Evolutionary conservation across 2,797 vertebrate genomes (phyloP).

Genomic region (Alca torda): DNA sequence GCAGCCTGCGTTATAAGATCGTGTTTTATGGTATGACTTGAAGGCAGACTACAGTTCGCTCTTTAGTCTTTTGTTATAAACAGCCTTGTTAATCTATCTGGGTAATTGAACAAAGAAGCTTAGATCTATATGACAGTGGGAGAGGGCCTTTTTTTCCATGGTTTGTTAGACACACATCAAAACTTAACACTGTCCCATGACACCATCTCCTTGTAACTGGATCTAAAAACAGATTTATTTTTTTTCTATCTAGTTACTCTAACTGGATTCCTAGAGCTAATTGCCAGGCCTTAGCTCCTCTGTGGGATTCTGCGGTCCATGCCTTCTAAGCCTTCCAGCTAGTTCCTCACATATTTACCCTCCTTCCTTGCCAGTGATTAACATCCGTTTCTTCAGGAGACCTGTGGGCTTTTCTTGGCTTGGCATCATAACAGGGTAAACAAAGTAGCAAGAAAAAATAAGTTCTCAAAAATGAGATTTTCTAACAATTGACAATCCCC

Average conservation of each 20-base stretch:
- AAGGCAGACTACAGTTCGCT: neutral
- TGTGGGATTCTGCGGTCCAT: neutral
- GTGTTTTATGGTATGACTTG: neutral
- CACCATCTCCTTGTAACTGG: neutral
- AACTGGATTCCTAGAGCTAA: neutral
- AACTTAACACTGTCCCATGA: neutral
- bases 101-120: conserved; percentile 7
- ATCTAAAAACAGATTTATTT: neutral
- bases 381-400: neutral
- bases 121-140: neutral
- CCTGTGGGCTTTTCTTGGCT: neutral
- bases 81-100: neutral
- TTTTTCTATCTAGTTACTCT: neutral
- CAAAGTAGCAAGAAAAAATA: neutral
- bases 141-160: neutral
- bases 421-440: neutral
- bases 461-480: neutral
- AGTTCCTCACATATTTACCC: neutral
- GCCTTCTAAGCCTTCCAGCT: neutral
- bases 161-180: neutral
- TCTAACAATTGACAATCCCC: neutral
- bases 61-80: neutral
- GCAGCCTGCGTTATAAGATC: neutral
- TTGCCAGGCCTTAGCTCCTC: neutral
- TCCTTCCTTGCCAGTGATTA: neutral